A percentile compares a stretch with the other conserved stretches of the same genome.
These are phyloP conservation scores for Gouania willdenowi DNA, from an alignment of 2,797 vertebrate genomes.

Conservation along the genomic window DNA sequence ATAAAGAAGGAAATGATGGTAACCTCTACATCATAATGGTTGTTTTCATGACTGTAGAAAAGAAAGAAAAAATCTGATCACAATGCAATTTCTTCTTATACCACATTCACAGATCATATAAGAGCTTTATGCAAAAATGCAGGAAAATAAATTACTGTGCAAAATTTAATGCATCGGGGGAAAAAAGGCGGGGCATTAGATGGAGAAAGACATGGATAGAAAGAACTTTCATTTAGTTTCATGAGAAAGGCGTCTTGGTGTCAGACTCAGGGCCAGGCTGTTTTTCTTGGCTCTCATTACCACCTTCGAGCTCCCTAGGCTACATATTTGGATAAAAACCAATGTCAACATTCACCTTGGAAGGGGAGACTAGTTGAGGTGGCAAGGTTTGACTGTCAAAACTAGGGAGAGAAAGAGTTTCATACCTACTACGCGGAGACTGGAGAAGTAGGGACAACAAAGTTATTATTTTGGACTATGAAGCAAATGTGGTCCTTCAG, in stretches of 20 bases:
- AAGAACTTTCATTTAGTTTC: conserved; percentile 71
- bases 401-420: conserved; percentile 9
- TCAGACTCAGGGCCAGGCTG: conserved; percentile 61
- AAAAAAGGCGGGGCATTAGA: conserved; percentile 9
- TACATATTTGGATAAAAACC: conserved; percentile 68
- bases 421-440: conserved; percentile 2
- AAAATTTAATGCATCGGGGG: conserved; percentile 24
- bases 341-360: conserved; percentile 64
- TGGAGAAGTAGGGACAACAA: background rate
- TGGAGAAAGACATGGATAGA: conserved; percentile 51
- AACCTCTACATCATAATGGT: too few species aligned
- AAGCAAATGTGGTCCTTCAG: conserved; percentile 8
- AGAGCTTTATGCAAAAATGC: conserved; percentile 10
- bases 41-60: too few species aligned
- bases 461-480: background rate
- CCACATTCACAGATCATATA: background rate
- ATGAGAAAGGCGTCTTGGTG: conserved; percentile 65
- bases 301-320: conserved; percentile 62
- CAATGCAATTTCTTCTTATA: too few species aligned
- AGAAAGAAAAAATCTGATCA: too few species aligned
- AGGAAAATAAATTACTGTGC: conserved; percentile 31
- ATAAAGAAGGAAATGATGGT: too few species aligned
- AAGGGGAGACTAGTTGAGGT: conserved; percentile 38
- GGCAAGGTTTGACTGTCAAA: conserved; percentile 34
- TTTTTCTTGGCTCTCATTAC: conserved; percentile 72